Evolutionary conservation across 2,797 vertebrate species (phyloP), one percentile per base, ranked within the genome.

Genomic region (Numenius phaeopus): DNA sequence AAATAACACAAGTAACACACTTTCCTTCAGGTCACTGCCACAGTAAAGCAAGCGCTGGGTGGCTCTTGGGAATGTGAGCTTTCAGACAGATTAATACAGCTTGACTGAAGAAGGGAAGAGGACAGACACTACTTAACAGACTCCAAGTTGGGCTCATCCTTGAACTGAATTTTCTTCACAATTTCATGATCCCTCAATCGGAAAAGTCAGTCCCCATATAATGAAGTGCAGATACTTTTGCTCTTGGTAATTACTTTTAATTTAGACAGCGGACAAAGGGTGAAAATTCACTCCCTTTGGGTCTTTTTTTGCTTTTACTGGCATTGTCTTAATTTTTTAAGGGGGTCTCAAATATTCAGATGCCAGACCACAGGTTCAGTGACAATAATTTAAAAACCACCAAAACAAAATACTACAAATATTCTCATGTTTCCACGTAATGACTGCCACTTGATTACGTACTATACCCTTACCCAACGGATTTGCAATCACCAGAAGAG

Each of bases 11-110:
- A 90, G 54, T 71, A 96, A 49, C 65, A 89, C 34, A 10, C 57
- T 94, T 54, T 86, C 73, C 85, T 96, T 80, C 95, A 93, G 95
- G 91, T 95, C 96, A 94, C 47, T 96, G 95, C 92, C 71, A 81
- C 76, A 57, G 67, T 26, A 78, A 9, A 76, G 73, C 58, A 87
- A 93, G 91, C 0, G 0, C 59, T 27, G 40, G 30, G 61, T 73
- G 72, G 89, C 95, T 90, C 76, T 72, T 86, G 92, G 94, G 97
- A 96, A 94, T 37, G 27, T 27, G 66, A 94, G 96, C 87, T 97
- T 96, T 95, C 95, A 97, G 94, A 94, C 96, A 96, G 87, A 97
- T 97, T 97, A 97, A 85, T 96, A 89, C 79, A 96, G 94, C 96
- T 92, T 94, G 87, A 94, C 89, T 96, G 96, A 83, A 96, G 94